Base-by-base conservation (phyloP, 1,140 invertebrate genomes). In the Neodiprion pinetum region DNA sequence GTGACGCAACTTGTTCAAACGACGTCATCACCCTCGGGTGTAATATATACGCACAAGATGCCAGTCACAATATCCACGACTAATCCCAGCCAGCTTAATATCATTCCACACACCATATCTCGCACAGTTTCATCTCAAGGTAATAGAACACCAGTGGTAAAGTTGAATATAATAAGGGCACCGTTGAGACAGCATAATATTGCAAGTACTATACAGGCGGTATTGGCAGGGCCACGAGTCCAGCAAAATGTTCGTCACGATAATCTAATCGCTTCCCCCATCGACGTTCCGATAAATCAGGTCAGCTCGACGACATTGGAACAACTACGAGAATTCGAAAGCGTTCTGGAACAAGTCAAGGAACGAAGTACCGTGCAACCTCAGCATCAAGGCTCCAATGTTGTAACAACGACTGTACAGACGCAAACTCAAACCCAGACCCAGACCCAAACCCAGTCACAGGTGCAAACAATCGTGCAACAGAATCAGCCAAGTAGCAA, bases 321-420 rank as follows among this genome's bases (percentile, higher is more conserved):
- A 83, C 94, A 95, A 79, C 81, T 96, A 8, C 87, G 94, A 50
- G 94, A 96, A 84, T 96, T 96, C 80, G 94, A 96, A 83, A 94
- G 94, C 85, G 94, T 96, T 0, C 87, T 95, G 66, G 94, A 96
- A 82, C 93, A 95, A 86, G 92, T 95, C 1, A 95, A 95, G 81
- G 93, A 95, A 83, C 86, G 93, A 65, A 94, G 93, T 74, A 92
- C 91, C 1, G 91, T 91, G 2, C 91, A 91, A 76, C 88, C 88
- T 3, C 86, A 87, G 49, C 73, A 81, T 23, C 82, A 84, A 47
- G 83, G 87, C 8, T 76, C 78, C 9, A 80, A 40, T 72, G 67
- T 69, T 40, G 50, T 80, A 1, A 73, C 77, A 1, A 80, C 80
- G 9, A 83, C 86, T 1, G 85, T 80, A 0, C 84, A 84, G 3